These are phyloP conservation scores for Meriones unguiculatus DNA, from an alignment of 2,113 vertebrate genomes.

Conservation along the genomic window DNA sequence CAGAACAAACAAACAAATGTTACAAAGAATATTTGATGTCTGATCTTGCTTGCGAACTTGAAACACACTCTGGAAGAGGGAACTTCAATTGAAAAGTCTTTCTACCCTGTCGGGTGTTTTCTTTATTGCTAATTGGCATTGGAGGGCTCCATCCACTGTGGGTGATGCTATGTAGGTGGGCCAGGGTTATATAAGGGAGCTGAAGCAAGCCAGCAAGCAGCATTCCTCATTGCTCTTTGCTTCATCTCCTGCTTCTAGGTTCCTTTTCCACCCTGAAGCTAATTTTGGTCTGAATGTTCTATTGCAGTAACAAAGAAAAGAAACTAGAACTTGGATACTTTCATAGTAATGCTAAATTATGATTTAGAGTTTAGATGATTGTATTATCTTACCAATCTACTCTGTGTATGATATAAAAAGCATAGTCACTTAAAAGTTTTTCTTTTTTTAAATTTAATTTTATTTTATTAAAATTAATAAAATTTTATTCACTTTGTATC, in stretches of 20 bases:
- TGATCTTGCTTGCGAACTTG: background rate
- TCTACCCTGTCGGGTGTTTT: background rate
- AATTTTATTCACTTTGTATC: no score
- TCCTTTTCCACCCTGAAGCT: background rate
- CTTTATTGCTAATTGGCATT: background rate
- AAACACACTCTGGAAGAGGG: background rate
- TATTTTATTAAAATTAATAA: no score
- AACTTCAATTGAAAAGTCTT: background rate
- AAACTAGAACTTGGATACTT: background rate
- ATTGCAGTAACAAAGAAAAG: background rate
- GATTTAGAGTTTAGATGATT: background rate
- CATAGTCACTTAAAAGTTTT: background rate
- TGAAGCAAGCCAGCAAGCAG: background rate
- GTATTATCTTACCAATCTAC: background rate
- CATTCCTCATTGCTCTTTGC: background rate
- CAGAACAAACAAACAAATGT: background rate
- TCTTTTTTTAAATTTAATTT: no score
- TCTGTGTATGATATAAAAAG: background rate
- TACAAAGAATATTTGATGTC: background rate
- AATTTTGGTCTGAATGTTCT: background rate
- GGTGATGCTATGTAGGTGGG: background rate
- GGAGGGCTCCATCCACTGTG: no score
- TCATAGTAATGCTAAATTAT: background rate
- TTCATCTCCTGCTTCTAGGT: background rate
- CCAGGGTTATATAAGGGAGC: background rate